phyloP scores from a whole-genome alignment of 2,888 invertebrate species.

The Steinernema scapterisci region DNA sequence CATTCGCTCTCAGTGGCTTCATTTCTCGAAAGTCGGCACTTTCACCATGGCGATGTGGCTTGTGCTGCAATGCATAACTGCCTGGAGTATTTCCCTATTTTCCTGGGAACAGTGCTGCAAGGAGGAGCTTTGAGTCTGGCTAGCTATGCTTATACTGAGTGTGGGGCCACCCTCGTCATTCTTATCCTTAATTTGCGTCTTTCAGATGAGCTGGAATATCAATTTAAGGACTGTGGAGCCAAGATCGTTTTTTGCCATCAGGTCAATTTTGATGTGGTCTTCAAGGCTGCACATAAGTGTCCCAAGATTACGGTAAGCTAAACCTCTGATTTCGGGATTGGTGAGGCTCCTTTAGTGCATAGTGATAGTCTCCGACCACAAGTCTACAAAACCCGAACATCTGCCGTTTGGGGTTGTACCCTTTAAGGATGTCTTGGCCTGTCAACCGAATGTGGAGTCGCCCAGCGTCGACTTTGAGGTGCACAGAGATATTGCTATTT shows the following conservation, averaged over 20 bases:
- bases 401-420: neutral
- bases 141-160: conserved; percentile 51
- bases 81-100: conserved; percentile 41
- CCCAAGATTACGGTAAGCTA: neutral
- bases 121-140: conserved; percentile 53
- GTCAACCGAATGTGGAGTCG: neutral
- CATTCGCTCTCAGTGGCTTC: conserved; percentile 32
- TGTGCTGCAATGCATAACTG: conserved; percentile 43
- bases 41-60: conserved; percentile 42
- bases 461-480: neutral
- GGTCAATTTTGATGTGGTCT: neutral
- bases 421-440: neutral
- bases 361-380: neutral
- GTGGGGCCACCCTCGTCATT: conserved; percentile 44
- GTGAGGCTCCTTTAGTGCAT: too few relatives aligned
- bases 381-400: neutral
- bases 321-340: too few relatives aligned
- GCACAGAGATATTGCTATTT: conserved; percentile 74
- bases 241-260: neutral
- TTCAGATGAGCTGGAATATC: neutral
- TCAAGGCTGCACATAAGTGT: neutral
- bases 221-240: neutral
- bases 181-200: neutral
- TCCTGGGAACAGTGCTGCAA: conserved; percentile 39
- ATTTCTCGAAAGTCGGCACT: conserved; percentile 22